These are phyloP conservation scores for Hydrochoerus hydrochaeris DNA, from an alignment of 2,113 vertebrate genomes.

Conservation along the genomic window DNA sequence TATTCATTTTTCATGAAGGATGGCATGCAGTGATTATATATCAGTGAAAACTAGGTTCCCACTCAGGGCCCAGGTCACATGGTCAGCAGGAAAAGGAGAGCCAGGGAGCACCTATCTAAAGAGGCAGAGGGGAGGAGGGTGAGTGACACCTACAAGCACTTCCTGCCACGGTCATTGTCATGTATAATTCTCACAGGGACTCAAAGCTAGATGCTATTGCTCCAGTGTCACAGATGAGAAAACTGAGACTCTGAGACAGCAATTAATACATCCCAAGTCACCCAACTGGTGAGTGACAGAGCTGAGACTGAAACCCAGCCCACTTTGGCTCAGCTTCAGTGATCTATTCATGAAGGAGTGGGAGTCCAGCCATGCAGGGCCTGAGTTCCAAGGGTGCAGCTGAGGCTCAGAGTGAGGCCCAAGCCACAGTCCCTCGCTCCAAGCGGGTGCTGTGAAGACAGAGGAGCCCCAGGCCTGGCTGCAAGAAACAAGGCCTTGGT, in stretches of 20 bases:
- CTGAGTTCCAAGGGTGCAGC: not conserved
- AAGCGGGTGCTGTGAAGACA: not conserved
- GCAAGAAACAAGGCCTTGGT: not conserved
- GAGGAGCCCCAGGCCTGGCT: not conserved
- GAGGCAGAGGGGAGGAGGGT: not conserved
- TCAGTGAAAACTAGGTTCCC: not conserved
- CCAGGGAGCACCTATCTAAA: not conserved
- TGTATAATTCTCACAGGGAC: not conserved
- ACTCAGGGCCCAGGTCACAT: not conserved
- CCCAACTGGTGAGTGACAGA: not conserved
- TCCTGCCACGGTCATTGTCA: not conserved
- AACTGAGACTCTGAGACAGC: not conserved
- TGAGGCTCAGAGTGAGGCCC: not conserved
- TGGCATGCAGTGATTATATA: not conserved
- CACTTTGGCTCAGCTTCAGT: not conserved
- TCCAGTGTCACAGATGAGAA: not conserved
- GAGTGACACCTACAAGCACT: not conserved
- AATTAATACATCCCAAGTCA: not conserved
- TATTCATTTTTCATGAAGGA: constrained; percentile 30
- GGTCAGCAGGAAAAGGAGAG: not conserved
- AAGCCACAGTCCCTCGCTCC: not conserved
- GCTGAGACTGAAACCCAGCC: not conserved
- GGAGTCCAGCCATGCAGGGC: not conserved
- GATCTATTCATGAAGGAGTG: not conserved
- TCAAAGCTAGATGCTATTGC: not conserved